These are phyloP conservation scores for Pelagia noctiluca DNA, from an alignment of 30 jellyfish, hydroid and myxozoan genomes.

Conservation along the genomic window DNA sequence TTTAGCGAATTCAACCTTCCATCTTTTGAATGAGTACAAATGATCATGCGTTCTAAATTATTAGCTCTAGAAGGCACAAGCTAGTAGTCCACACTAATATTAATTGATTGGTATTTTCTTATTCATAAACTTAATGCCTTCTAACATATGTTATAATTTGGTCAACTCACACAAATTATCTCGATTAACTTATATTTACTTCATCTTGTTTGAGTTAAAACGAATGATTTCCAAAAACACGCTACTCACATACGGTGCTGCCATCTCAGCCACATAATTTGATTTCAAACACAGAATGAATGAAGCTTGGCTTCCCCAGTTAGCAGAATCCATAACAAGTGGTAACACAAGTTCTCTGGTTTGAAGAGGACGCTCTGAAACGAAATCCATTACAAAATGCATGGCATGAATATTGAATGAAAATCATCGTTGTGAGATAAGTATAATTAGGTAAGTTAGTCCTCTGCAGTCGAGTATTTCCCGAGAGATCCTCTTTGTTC, in stretches of 20 bases:
- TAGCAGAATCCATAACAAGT: conserved; percentile 69
- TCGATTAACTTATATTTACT: no score
- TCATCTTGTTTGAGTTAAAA: no score
- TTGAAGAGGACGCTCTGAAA: conserved; percentile 84
- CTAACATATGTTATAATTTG: background rate
- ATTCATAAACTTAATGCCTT: background rate
- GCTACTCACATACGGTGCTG: conserved; percentile 86
- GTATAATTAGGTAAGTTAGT: no score
- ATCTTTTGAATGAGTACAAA: no score
- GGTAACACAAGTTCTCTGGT: conserved; percentile 79
- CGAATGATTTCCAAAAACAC: no score
- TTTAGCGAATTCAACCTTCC: no score
- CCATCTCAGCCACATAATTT: conserved; percentile 84
- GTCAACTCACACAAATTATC: background rate
- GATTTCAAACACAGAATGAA: conserved; percentile 49
- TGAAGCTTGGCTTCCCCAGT: conserved; percentile 32
- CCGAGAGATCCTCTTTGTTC: no score
- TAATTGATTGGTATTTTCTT: background rate
- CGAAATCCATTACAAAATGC: background rate
- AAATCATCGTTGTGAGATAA: no score
- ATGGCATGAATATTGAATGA: no score
- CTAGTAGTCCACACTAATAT: background rate
- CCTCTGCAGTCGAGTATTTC: no score
- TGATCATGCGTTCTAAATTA: no score
- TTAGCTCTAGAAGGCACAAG: no score